These are phyloP conservation scores for Mustelus asterias DNA, from an alignment of 2,113 vertebrate genomes.

Conservation along the genomic window DNA sequence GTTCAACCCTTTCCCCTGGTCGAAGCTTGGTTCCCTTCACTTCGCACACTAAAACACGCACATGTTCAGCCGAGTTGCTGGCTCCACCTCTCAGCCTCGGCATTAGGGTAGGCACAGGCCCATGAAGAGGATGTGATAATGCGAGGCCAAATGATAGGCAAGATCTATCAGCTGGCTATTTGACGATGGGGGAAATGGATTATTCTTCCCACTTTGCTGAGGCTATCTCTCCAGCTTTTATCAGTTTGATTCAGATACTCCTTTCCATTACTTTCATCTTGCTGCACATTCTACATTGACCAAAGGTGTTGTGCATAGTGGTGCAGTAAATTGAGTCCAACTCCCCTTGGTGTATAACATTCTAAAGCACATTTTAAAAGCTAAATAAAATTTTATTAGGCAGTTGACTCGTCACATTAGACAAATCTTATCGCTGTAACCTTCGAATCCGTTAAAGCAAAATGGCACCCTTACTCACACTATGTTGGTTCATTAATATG, in stretches of 20 bases:
- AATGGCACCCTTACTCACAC: background rate
- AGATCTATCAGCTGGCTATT: background rate
- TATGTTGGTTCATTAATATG: background rate
- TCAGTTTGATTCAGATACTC: background rate
- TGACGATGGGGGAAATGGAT: background rate
- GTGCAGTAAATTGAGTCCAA: background rate
- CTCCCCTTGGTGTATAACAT: background rate
- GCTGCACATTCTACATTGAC: background rate
- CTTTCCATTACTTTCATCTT: background rate
- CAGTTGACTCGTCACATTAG: constrained; percentile 22
- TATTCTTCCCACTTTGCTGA: background rate
- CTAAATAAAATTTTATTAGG: constrained; percentile 25
- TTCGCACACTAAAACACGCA: background rate
- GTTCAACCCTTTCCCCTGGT: background rate
- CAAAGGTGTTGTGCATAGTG: background rate
- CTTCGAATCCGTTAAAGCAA: background rate
- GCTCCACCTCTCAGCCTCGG: background rate
- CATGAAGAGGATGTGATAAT: background rate
- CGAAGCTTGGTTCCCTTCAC: background rate
- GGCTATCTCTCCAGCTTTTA: background rate
- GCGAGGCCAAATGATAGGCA: background rate
- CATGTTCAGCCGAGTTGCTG: background rate
- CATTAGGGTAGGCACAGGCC: background rate
- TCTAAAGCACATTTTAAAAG: background rate
- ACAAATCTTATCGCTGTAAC: background rate